Conservation (phyloP, 2,888 invertebrate genomes). For the Drosophila paucipuncta region DNA sequence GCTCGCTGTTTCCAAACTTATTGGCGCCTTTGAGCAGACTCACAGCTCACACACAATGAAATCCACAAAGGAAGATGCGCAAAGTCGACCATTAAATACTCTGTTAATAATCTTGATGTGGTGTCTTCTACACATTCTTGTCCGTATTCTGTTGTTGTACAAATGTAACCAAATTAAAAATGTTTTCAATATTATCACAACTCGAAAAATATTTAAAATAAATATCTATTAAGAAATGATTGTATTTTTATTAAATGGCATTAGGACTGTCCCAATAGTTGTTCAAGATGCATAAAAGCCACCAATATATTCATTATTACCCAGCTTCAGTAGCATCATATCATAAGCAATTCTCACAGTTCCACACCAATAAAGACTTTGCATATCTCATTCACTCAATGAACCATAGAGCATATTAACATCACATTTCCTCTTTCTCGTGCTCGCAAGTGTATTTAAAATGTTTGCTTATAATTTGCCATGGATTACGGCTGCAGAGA, state of each 20-base stretch:
- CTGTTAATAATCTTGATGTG: slow-evolving; percentile 3
- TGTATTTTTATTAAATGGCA: rapidly evolving
- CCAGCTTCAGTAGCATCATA: background rate
- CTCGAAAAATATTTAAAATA: background rate
- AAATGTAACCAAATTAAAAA: background rate
- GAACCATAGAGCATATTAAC: slow-evolving; percentile 7
- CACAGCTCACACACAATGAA: slow-evolving; percentile 30
- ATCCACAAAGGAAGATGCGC: background rate
- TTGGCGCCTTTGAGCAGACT: slow-evolving; percentile 30
- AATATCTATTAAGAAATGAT: background rate
- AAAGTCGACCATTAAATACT: slow-evolving; percentile 11
- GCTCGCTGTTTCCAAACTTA: slow-evolving; percentile 41
- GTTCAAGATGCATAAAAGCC: background rate
- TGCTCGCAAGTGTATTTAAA: slow-evolving; percentile 44
- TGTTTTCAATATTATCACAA: background rate
- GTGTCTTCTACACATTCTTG: background rate
- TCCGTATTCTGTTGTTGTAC: background rate
- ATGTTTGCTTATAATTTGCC: slow-evolving; percentile 65
- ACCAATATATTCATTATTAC: background rate
- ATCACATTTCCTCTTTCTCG: background rate
- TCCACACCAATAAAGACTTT: slow-evolving; percentile 35
- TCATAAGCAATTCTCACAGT: background rate
- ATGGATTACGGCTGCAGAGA: slow-evolving; percentile 42
- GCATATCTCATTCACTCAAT: background rate
- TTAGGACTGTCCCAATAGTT: background rate